Conservation (phyloP, 1,140 invertebrate genomes). For the Parasteatoda tepidariorum region DNA sequence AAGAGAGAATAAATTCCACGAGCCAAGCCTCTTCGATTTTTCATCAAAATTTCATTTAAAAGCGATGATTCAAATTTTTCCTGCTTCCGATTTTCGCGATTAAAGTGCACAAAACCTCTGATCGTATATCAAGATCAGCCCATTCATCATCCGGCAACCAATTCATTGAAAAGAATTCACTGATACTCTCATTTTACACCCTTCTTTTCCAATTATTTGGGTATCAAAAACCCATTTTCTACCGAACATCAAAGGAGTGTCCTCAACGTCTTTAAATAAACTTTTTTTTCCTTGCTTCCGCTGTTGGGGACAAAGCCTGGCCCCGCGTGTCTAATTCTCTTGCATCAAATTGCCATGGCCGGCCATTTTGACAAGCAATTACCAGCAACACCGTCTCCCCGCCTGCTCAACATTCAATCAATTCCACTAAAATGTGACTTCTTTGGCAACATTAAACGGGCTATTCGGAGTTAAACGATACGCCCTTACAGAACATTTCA, state of each 20-base stretch:
- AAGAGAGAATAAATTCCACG: no score
- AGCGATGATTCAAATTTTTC: no score
- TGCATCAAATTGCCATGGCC: neutral
- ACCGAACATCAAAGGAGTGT: neutral
- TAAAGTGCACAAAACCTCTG: no score
- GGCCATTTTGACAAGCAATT: neutral
- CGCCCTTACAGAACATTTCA: neutral
- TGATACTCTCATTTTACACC: neutral
- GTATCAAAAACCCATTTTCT: neutral
- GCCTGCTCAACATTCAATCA: neutral
- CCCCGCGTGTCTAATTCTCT: neutral
- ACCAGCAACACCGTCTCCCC: neutral
- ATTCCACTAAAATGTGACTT: neutral
- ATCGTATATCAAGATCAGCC: neutral
- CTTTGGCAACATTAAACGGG: neutral
- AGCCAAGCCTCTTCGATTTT: no score
- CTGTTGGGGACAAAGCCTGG: neutral
- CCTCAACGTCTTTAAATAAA: neutral
- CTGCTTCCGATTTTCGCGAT: no score
- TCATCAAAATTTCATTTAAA: no score
- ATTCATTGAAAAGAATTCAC: neutral
- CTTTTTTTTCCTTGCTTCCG: neutral
- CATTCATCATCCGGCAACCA: neutral
- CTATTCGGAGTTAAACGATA: neutral
- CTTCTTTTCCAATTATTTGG: neutral